Evolutionary conservation across 2,797 vertebrate species (phyloP).

Genomic region (Diplodus puntazzo): DNA sequence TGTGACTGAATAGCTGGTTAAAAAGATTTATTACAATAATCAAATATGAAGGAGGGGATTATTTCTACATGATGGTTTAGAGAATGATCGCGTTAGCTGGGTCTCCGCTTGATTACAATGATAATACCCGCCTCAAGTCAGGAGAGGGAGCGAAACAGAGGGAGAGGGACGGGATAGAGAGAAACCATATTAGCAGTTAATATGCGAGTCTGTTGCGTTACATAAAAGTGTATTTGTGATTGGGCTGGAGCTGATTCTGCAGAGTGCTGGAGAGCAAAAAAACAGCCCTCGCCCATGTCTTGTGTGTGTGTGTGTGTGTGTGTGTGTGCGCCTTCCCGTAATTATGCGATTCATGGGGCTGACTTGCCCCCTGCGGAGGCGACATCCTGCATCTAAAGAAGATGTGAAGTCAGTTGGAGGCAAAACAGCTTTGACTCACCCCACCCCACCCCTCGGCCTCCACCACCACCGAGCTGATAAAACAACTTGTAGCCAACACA

Average conservation of each 20-base stretch:
- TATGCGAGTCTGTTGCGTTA: slow-evolving; percentile 72
- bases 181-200: slow-evolving; percentile 73
- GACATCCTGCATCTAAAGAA: slow-evolving; percentile 45
- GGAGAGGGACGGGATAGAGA: slow-evolving; percentile 41
- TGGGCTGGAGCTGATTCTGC: slow-evolving; percentile 56
- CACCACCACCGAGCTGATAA: slow-evolving; percentile 33
- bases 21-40: slow-evolving; percentile 84
- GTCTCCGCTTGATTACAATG: slow-evolving; percentile 80
- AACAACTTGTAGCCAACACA: slow-evolving; percentile 45
- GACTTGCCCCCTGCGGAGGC: slow-evolving; percentile 21
- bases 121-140: slow-evolving; percentile 79
- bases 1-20: slow-evolving; percentile 78
- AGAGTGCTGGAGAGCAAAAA: slow-evolving; percentile 31
- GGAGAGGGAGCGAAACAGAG: slow-evolving; percentile 48
- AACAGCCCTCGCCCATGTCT: slow-evolving; percentile 24
- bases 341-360: slow-evolving; percentile 47
- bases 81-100: slow-evolving; percentile 81
- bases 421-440: slow-evolving; percentile 43
- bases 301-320: slow-evolving; percentile 10
- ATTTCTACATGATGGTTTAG: slow-evolving; percentile 81
- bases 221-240: slow-evolving; percentile 71
- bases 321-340: slow-evolving; percentile 12
- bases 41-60: slow-evolving; percentile 81
- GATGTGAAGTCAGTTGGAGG: slow-evolving; percentile 49
- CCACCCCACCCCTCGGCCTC: background rate